Base-by-base conservation (phyloP, 2,888 invertebrate species). In the Volucella inanis region DNA sequence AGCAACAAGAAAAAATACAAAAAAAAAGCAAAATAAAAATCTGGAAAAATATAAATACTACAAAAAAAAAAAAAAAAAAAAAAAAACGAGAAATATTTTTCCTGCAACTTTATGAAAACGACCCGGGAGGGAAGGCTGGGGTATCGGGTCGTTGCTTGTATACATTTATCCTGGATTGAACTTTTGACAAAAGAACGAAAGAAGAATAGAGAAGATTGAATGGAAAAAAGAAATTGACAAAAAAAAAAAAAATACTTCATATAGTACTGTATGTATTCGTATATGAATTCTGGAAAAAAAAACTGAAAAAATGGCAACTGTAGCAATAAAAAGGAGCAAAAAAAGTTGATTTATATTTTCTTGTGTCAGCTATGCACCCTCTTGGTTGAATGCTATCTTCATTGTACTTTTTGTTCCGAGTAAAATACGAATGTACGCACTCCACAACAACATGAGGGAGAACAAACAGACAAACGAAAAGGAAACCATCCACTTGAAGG, bases 141-240 rank as follows among this genome's bases (percentile, higher is more conserved):
- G 54, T 62, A 49, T 45, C 38, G 43, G 65, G 64, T 57, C 67
- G 74, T 43, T 50, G 57, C 47, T 65, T 83, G 75, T 79, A 70
- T 59, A 79, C 79, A 79, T 84, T 84, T 79, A 84, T 84, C 83
- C 70, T 70, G 83, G 74, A 84, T 84, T 84, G 79, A 79, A 84
- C 83, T 79, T 79, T 79, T 84, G 79, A 79, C 79, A 84, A 84
- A 79, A 74, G 79, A 41, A 83, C 64, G 57, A 38, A 65, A 38
- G n/a, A 64, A 59, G 59, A 72, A 76, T 52, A 41, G 64, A 54
- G 12, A 31, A 15, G 47, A 72, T 59, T 57, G 55, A 49, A 43
- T 61, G 31, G 45, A 50, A 54, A 64, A 61, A 54, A 55, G 50
- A 38, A 31, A 57, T 54, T 38, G 31, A 39, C 39, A n/a, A 52